These are phyloP conservation scores for Metaphire vulgaris DNA, from an alignment of 1,140 invertebrate species.

Conservation along the genomic window DNA sequence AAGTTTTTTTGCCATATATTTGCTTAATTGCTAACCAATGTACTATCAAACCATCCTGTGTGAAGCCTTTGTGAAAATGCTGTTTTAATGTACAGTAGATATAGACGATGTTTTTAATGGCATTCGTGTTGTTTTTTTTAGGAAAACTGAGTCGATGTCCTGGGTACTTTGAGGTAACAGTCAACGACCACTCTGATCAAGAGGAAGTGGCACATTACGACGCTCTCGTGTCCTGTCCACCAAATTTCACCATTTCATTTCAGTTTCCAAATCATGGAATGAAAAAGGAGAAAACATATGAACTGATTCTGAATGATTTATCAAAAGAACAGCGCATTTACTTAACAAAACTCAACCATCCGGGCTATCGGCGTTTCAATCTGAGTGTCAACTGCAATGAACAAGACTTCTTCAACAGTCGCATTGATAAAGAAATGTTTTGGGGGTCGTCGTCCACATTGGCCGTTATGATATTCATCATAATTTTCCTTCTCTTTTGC, in stretches of 20 bases:
- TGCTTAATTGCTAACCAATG: too few relatives aligned
- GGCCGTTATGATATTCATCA: neutral
- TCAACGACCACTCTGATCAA: slow-evolving; percentile 16
- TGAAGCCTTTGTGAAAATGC: too few relatives aligned
- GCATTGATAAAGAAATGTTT: neutral
- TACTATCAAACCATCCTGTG: too few relatives aligned
- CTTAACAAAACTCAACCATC: slow-evolving; percentile 12
- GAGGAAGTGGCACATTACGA: slow-evolving; percentile 22
- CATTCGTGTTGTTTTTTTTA: neutral
- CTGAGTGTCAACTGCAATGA: neutral
- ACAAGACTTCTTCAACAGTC: neutral
- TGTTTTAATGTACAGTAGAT: too few relatives aligned
- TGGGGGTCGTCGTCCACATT: neutral
- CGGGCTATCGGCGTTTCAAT: neutral
- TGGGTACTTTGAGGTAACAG: slow-evolving; percentile 12
- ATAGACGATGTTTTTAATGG: too few relatives aligned
- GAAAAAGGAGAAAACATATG: slow-evolving; percentile 16
- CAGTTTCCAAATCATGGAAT: slow-evolving; percentile 6
- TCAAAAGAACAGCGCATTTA: slow-evolving; percentile 8
- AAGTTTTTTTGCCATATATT: too few relatives aligned
- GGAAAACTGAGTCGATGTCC: slow-evolving; percentile 24
- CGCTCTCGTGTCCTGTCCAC: slow-evolving; percentile 19
- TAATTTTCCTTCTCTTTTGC: neutral
- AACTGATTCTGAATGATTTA: slow-evolving; percentile 17
- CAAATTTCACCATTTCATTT: slow-evolving; percentile 21